Conservation (phyloP, 2,113 vertebrate species). For the Semnopithecus entellus region DNA sequence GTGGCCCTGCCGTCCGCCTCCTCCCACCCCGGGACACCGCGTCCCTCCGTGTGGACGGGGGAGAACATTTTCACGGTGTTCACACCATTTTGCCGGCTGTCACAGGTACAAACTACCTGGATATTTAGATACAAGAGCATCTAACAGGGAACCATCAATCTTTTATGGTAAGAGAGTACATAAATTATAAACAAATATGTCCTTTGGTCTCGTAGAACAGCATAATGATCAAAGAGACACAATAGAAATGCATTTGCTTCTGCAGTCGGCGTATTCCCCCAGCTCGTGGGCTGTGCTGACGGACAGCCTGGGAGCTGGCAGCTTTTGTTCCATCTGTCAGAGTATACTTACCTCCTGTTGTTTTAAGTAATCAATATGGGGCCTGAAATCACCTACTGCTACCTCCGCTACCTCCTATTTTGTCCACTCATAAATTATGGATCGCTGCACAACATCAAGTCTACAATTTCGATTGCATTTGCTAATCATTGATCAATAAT, state of each 20-base stretch:
- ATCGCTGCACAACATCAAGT: conserved; percentile 93
- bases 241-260: conserved; percentile 85
- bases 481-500: conserved; percentile 99
- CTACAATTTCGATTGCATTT: conserved; percentile 99
- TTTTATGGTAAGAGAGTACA: conserved; percentile 86
- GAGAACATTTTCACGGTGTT: conserved; percentile 59
- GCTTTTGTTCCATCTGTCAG: conserved; percentile 92
- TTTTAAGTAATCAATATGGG: conserved; percentile 98
- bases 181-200: conserved; percentile 90
- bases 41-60: conserved; percentile 38
- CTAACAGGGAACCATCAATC: conserved; percentile 85
- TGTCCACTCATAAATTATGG: conserved; percentile 99
- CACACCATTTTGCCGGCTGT: conserved; percentile 72
- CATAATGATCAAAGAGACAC: conserved; percentile 86
- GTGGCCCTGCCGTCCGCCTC: accelerated
- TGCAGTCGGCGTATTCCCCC: conserved; percentile 77
- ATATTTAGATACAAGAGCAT: conserved; percentile 79
- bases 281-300: conserved; percentile 78
- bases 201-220: conserved; percentile 85
- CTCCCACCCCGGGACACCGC: not conserved
- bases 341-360: conserved; percentile 95
- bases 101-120: conserved; percentile 82
- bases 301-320: conserved; percentile 86
- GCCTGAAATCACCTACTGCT: conserved; percentile 95
- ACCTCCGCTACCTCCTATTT: conserved; percentile 95